These are phyloP conservation scores for Vidua chalybeata DNA, from an alignment of 2,113 vertebrate species.

Conservation along the genomic window DNA sequence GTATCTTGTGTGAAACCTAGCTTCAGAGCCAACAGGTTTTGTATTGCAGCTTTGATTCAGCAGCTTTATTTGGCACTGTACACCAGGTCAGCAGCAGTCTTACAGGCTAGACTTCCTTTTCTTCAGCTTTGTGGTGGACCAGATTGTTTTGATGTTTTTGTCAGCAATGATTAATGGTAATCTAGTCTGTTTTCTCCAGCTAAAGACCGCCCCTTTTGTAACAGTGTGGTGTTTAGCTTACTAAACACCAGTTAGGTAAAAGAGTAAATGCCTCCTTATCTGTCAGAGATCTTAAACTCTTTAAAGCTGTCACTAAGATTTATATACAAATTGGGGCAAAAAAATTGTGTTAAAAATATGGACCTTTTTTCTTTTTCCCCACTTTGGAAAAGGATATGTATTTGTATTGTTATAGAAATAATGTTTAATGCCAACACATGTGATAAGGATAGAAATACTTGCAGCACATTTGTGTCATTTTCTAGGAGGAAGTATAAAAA, in stretches of 20 bases:
- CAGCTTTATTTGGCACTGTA: background rate
- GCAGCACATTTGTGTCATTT: background rate
- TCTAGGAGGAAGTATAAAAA: background rate
- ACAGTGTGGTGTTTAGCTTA: background rate
- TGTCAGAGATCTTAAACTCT: background rate
- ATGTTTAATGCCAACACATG: background rate
- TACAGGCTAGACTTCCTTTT: background rate
- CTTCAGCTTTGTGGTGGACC: background rate
- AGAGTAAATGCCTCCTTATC: background rate
- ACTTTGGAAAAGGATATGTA: background rate
- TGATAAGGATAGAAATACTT: background rate
- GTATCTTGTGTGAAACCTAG: background rate
- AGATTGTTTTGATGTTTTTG: background rate
- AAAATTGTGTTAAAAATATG: background rate
- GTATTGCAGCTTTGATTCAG: background rate
- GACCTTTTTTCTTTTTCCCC: rapidly evolving
- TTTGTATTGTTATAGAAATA: background rate
- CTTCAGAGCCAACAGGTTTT: background rate
- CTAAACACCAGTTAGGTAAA: background rate
- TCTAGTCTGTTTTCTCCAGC: background rate
- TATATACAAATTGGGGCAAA: background rate
- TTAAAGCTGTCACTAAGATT: background rate
- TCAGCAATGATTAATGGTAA: background rate
- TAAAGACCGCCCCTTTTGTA: background rate
- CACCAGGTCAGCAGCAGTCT: background rate